A percentile compares a stretch with the other conserved stretches of the same genome.
Conservation (phyloP, 2,888 invertebrate genomes). For the Ectemnius cavifrons region DNA sequence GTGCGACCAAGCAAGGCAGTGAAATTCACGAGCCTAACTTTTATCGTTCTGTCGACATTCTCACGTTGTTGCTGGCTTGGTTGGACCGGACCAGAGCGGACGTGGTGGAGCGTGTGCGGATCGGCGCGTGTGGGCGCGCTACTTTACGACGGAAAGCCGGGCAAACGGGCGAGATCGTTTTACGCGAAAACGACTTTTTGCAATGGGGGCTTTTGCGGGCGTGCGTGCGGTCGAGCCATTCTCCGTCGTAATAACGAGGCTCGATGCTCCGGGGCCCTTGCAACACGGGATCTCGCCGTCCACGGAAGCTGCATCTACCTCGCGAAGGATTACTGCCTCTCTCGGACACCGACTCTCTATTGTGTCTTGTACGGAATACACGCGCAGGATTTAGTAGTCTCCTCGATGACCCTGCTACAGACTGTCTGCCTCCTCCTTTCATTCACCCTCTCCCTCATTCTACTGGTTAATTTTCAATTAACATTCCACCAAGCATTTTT, state of each 20-base stretch:
- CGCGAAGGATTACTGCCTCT: constrained; percentile 44
- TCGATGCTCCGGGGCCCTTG: constrained; percentile 19
- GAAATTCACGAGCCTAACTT: constrained; percentile 65
- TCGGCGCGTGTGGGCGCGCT: constrained; percentile 62
- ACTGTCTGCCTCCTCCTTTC: neutral
- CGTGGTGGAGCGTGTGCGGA: constrained; percentile 18
- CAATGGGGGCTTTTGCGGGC: constrained; percentile 24
- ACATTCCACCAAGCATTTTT: constrained; percentile 36
- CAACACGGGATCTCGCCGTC: constrained; percentile 12
- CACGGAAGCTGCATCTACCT: constrained; percentile 49
- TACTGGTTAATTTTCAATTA: constrained; percentile 54
- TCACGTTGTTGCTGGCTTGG: constrained; percentile 61
- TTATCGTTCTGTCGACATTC: constrained; percentile 64
- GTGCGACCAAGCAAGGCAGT: constrained; percentile 20
- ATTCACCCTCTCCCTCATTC: no score
- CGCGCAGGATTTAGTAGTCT: constrained; percentile 19
- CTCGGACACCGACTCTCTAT: constrained; percentile 28
- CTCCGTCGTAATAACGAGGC: constrained; percentile 61
- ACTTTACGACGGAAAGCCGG: constrained; percentile 68
- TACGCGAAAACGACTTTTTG: constrained; percentile 67
- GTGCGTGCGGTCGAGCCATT: constrained; percentile 59
- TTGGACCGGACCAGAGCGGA: constrained; percentile 8
- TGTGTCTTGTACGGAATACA: constrained; percentile 41
- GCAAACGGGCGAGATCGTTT: constrained; percentile 61
- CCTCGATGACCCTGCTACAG: constrained; percentile 22